A percentile compares a stretch with the other conserved stretches of the same genome.
Conservation (phyloP, 2,797 vertebrate genomes). For the Jordanella pulchra region DNA sequence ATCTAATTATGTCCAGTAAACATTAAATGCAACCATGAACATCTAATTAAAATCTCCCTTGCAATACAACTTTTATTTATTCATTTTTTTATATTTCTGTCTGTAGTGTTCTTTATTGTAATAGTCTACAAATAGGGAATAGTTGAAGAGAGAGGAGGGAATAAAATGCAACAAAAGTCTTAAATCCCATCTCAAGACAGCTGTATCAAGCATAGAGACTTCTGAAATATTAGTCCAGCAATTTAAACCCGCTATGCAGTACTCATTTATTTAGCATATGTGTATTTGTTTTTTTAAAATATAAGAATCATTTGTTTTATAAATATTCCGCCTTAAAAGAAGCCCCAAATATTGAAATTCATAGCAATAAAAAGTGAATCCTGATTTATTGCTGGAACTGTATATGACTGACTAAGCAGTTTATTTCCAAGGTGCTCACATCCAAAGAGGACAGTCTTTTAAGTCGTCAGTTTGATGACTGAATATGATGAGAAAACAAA, state of each 20-base stretch:
- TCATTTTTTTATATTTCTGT: not conserved
- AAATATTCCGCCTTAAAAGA: not conserved
- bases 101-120: too few species aligned
- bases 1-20: not conserved
- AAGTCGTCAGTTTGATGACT: not conserved
- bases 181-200: too few species aligned
- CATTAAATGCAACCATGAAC: not conserved
- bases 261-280: too few species aligned
- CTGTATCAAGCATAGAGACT: too few species aligned
- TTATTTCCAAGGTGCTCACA: not conserved
- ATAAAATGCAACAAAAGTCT: too few species aligned
- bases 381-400: not conserved
- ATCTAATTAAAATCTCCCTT: not conserved
- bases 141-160: too few species aligned
- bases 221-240: too few species aligned
- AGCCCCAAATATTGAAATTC: not conserved
- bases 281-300: not conserved
- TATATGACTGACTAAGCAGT: not conserved
- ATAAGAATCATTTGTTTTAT: not conserved
- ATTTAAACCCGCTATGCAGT: too few species aligned
- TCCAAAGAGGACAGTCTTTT: not conserved
- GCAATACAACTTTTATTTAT: not conserved
- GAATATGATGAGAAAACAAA: constrained; percentile 23
- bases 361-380: not conserved
- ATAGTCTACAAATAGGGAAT: too few species aligned